Base-by-base conservation (phyloP, 2,797 vertebrate species). In the Knipowitschia caucasica region DNA sequence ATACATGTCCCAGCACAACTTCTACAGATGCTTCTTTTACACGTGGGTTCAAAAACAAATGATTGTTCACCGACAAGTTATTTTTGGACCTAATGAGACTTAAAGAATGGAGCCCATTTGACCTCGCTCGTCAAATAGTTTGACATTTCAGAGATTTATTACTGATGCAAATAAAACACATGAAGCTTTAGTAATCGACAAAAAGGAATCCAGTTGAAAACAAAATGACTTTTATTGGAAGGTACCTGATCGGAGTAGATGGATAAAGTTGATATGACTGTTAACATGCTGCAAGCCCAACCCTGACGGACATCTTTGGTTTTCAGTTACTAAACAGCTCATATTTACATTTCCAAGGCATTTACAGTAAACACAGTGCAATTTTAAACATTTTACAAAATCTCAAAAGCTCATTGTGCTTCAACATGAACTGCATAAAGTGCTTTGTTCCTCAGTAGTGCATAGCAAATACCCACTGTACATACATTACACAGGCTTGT, bases 371-470 rank as follows among this genome's bases (percentile, higher is more conserved):
- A 69, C 33, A 58, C 58, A 81, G 75, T 82, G 81, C 83, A 82
- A 76, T 64, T 50, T 39, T 45, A 34, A 51, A 40, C 54, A 59
- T 55, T 14, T 20, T 26, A 52, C 50, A 42, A 60, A 64, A 61
- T 51, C 40, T 50, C 50, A 31, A 56, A 65, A 62, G 38, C 14
- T 47, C 40, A 33, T 75, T 83, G 73, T 83, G 81, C 82, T 85
- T 80, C 7, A 72, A 73, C 51, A 67, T 29, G 54, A 9, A 72
- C 62, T 38, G 53, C 29, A 74, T 90, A 90, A 91, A 90, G 88
- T 91, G 89, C 87, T n/a, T 71, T 79, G 67, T 78, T 77, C 68
- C 67, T 89, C 86, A 90, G 89, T 89, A 90, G 80, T 83, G 80
- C 84, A 89, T 82, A 77, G 77, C 52, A 64, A 51, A 64, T 54